Conservation (phyloP, 2,797 vertebrate genomes). For the Gallirallus australis region DNA sequence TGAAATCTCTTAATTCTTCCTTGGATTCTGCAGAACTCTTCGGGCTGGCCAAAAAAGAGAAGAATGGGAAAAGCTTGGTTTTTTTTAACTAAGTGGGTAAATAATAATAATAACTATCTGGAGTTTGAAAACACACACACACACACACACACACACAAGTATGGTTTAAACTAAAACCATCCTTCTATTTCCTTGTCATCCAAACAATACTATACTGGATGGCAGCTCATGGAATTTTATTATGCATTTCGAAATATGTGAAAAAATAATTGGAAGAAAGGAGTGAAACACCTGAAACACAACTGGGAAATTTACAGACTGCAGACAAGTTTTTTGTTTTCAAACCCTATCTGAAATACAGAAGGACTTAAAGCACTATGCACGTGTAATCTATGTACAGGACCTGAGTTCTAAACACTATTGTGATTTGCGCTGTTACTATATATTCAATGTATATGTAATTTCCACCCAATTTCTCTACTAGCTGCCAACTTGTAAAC, state of each 20-base stretch:
- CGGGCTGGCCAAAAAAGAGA: not conserved
- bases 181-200: not conserved
- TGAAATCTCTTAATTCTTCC: not conserved
- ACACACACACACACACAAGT: too few species aligned
- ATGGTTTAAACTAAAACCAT: not conserved
- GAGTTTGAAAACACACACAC: not conserved
- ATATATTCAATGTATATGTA: not conserved
- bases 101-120: too few species aligned
- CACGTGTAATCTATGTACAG: rapidly evolving
- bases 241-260: not conserved
- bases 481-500: not conserved
- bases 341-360: not conserved
- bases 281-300: not conserved
- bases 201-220: not conserved
- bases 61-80: not conserved
- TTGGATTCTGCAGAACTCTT: not conserved
- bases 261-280: not conserved
- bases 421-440: not conserved
- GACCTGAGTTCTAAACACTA: not conserved
- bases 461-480: not conserved
- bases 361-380: not conserved
- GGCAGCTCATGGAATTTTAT: not conserved
- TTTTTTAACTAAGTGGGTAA: too few species aligned
- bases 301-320: not conserved
- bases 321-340: not conserved